Conservation (phyloP, 2,888 invertebrate genomes). For the Notodonta dromedarius region DNA sequence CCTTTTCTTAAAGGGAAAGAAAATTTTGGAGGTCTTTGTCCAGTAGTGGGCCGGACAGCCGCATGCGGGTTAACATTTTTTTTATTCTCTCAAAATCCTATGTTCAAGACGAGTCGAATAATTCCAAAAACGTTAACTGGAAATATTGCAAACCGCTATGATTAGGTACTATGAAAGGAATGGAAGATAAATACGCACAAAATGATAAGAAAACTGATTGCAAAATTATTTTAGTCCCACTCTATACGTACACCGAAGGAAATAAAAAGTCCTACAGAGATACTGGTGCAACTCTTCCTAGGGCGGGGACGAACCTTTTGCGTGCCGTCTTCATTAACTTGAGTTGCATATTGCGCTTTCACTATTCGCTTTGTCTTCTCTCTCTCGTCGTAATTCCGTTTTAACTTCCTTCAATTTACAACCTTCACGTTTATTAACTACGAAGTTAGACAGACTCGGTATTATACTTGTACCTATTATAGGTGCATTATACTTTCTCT, state of each 20-base stretch:
- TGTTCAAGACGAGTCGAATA: background rate
- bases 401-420: conserved; percentile 17
- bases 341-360: conserved; percentile 44
- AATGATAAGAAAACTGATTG: too few relatives aligned
- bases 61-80: too few relatives aligned
- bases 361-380: conserved; percentile 32
- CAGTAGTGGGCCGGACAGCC: too few relatives aligned
- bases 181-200: too few relatives aligned
- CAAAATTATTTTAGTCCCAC: too few relatives aligned
- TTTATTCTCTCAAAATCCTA: too few relatives aligned
- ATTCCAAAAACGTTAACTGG: background rate
- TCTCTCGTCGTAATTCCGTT: conserved; percentile 23
- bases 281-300: conserved; percentile 6
- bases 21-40: too few relatives aligned
- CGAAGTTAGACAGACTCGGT: conserved; percentile 11
- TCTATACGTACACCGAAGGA: background rate
- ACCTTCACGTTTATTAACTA: conserved; percentile 14
- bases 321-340: conserved; percentile 65
- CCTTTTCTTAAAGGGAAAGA: too few relatives aligned
- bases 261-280: background rate
- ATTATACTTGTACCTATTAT: too few relatives aligned
- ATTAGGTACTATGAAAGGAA: too few relatives aligned
- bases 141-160: too few relatives aligned
- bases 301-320: conserved; percentile 52
- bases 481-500: too few relatives aligned